Evolutionary conservation across 2,797 vertebrate species (phyloP), one percentile per base, ranked within the genome.

Genomic region (Pangasius mekongensis): DNA sequence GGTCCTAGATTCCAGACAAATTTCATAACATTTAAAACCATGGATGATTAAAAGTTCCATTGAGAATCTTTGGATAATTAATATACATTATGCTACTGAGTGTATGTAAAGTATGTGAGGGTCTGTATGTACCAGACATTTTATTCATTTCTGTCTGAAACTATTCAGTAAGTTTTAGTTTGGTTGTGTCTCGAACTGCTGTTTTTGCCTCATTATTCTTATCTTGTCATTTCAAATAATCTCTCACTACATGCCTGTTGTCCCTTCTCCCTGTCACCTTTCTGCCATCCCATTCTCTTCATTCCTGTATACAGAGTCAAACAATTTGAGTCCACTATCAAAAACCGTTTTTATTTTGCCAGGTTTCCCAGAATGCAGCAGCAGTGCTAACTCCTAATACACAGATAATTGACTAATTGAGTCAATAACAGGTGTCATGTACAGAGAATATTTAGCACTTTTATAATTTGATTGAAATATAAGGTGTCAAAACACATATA

Each of bases 211-310:
- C 62, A 58, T 69, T 36, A 83, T 83, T 66, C 39, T 60, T 39
- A 33, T 81, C 78, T 24, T 81, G 78, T 80, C 74, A 80, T 36
- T 67, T 52, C 33, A 54, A 87, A 87, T 69, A 47, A 71, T 82
- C 33, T 36, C 47, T 67, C 30, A 69, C 49, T 71, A 22, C 47
- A 69, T 60, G 16, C n/a, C 33, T 58, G 67, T 58, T 87, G 86
- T 82, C 64, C 52, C 56, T 76, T 43, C 67, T 66, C 71, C 60
- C 49, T 64, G 62, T 49, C 80, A 64, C 52, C 71, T 69, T 84
- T 58, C 82, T 67, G 60, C 39, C 62, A 49, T 66, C 39, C 54
- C 69, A 77, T 67, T 81, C 73, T 83, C 76, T 49, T 16, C 58
- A 49, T 49, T 16, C 58, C 27, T 83, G 36, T 47, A 64, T 47